Evolutionary conservation across 2,888 invertebrate genomes (phyloP), one percentile per base, ranked within the genome.

Genomic region (Taenaris catops): DNA sequence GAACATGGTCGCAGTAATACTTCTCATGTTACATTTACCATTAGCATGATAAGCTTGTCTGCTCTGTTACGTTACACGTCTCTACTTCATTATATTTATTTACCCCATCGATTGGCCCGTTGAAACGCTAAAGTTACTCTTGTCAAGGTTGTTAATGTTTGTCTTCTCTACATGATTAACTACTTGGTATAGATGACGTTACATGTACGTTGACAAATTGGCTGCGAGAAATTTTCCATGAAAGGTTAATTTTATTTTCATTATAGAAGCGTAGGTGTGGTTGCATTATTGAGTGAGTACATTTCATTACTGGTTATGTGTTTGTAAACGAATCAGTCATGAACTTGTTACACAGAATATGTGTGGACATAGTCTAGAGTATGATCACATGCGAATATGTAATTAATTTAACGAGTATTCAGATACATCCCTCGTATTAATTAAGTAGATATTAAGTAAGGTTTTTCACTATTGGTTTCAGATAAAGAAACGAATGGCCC

Each of bases 21-120:
- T 49, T 66, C 67, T 83, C 72, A 65, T 43, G 59, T 83, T 78
- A 74, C 83, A 51, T 57, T 55, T 54, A 51, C 68, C 68, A 79
- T 80, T 78, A 78, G 62, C 63, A 61, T 65, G 64, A 75, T 65
- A 63, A 63, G 58, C 53, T 54, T 35, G 45, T 51, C 52, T 51
- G 49, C 47, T 53, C 34, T 45, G 25, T 27, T 28, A 37, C 32
- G 20, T 17, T 34, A 38, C 34, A 52, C 48, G 41, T 49, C 39
- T 29, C 38, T 31, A 40, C 45, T 46, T 47, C 46, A 46, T 55
- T 65, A 65, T 71, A 67, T 57, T 66, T 36, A 31, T 68, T 70
- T 63, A 51, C 61, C 53, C 49, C 46, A 46, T 67, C 62, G 60
- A 68, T 62, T 60, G 62, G 52, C 48, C 43, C 38, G 37, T 34